Percentiles rank a stretch among this genome's conserved stretches.
phyloP scores from a whole-genome alignment of 2,888 invertebrate genomes.

The Hybos culiciformis region DNA sequence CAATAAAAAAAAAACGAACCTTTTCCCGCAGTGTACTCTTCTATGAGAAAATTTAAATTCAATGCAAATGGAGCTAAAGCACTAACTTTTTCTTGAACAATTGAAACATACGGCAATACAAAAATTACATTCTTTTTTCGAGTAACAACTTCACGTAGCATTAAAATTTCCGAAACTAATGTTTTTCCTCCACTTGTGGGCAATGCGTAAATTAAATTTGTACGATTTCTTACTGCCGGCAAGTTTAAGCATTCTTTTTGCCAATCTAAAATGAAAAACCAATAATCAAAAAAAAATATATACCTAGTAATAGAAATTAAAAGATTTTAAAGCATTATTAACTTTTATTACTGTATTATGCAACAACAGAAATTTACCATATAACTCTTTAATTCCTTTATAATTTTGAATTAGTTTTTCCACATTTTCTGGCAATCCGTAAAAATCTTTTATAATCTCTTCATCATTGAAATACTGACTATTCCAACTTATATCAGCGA shows the following conservation, averaged over 20 bases:
- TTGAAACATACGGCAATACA: slow-evolving; percentile 86
- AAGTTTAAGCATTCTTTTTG: slow-evolving; percentile 81
- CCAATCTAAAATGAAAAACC: slow-evolving; percentile 58
- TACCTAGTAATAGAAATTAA: background rate
- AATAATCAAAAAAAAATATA: background rate
- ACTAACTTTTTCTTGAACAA: slow-evolving; percentile 90
- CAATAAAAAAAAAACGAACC: too few relatives aligned
- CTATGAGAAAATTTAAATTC: slow-evolving; percentile 73
- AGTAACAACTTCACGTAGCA: slow-evolving; percentile 72
- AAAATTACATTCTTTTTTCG: slow-evolving; percentile 72
- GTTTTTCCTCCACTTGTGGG: slow-evolving; percentile 98
- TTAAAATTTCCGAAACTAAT: slow-evolving; percentile 87
- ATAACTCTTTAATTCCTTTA: slow-evolving; percentile 67
- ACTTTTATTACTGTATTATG: background rate
- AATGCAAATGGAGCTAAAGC: slow-evolving; percentile 73
- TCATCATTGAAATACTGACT: slow-evolving; percentile 23
- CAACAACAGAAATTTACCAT: slow-evolving; percentile 47
- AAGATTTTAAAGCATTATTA: background rate
- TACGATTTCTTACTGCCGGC: slow-evolving; percentile 52
- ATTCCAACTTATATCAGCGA: slow-evolving; percentile 26
- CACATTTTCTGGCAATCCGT: slow-evolving; percentile 61
- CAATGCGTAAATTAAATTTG: slow-evolving; percentile 80
- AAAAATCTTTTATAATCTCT: slow-evolving; percentile 48
- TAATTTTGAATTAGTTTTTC: slow-evolving; percentile 55
- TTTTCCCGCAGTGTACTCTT: slow-evolving; percentile 90